phyloP scores from a whole-genome alignment of 2,888 invertebrate species.

The Rapana venosa region DNA sequence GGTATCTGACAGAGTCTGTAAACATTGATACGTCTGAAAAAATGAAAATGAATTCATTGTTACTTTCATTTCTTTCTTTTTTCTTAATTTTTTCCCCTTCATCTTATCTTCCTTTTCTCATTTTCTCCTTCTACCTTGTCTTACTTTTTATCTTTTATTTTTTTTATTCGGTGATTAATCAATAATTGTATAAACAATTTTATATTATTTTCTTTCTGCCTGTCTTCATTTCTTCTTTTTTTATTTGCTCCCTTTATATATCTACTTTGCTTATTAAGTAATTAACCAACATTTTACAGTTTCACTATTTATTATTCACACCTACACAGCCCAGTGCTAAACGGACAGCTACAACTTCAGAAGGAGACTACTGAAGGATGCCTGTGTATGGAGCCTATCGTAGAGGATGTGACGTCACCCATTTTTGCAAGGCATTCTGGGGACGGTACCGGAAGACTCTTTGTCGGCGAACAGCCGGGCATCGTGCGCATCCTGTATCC shows the following conservation, averaged over 20 bases:
- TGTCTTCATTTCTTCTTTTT: background rate
- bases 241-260: background rate
- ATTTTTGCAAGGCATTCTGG: conserved; percentile 67
- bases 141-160: too few relatives aligned
- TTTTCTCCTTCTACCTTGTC: too few relatives aligned
- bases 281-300: background rate
- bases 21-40: too few relatives aligned
- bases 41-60: too few relatives aligned
- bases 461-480: conserved; percentile 70
- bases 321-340: conserved; percentile 16
- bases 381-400: conserved; percentile 70
- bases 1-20: too few relatives aligned
- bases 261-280: too few relatives aligned
- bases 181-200: background rate
- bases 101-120: too few relatives aligned
- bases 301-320: background rate
- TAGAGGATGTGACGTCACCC: conserved; percentile 59
- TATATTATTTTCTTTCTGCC: background rate
- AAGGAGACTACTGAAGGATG: conserved; percentile 59
- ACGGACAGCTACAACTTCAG: conserved; percentile 21
- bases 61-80: too few relatives aligned
- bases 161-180: background rate
- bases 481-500: conserved; percentile 35
- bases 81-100: too few relatives aligned
- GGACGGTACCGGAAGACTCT: conserved; percentile 70